Conservation (phyloP, 64 coral and sea anemone species). For the Porites lutea region DNA sequence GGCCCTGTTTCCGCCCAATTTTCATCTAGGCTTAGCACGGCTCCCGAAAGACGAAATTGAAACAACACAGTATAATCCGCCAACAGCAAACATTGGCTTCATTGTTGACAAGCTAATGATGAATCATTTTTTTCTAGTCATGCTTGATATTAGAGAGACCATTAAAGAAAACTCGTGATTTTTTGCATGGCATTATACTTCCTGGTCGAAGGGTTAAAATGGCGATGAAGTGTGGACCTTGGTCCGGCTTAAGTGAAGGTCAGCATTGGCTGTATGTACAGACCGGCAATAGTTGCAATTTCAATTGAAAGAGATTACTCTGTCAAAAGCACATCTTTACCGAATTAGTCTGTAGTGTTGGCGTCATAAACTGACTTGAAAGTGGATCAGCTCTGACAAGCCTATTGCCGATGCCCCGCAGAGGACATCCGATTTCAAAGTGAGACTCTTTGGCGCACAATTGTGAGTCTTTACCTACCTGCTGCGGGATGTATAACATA, state of each 20-base stretch:
- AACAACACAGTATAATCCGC: constrained; percentile 21
- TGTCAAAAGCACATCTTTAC: neutral
- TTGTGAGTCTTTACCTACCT: neutral
- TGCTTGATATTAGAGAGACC: neutral
- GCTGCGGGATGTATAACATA: neutral
- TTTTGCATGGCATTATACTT: no score
- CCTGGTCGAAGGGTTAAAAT: no score
- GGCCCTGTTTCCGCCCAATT: neutral
- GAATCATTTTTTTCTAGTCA: neutral
- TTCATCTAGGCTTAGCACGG: constrained; percentile 30
- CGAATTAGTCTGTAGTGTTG: neutral
- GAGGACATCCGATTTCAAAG: constrained; percentile 23
- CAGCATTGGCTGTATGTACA: neutral
- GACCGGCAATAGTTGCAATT: neutral
- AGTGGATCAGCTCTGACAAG: neutral
- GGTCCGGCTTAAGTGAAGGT: no score
- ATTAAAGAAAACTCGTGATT: neutral
- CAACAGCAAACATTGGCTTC: constrained; percentile 36
- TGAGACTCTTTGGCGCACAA: constrained; percentile 33
- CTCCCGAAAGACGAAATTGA: neutral
- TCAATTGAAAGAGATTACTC: neutral
- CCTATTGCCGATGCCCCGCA: neutral
- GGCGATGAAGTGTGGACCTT: no score
- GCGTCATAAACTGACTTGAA: neutral
- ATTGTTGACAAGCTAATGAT: constrained; percentile 9